phyloP scores from a whole-genome alignment of 1,140 invertebrate species.

The Drosophila melanica region DNA sequence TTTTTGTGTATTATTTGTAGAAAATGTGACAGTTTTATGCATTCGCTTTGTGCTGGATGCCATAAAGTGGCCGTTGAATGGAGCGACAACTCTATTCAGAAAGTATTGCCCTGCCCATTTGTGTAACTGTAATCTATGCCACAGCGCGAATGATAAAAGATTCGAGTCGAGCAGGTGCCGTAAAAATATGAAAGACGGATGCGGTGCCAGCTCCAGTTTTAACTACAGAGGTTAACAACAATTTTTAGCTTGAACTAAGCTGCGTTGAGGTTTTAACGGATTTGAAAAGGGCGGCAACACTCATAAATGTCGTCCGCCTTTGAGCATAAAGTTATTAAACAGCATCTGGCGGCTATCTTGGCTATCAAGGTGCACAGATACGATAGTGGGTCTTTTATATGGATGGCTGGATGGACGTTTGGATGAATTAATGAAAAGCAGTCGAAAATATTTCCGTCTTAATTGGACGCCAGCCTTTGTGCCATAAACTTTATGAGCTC shows the following conservation, averaged over 20 bases:
- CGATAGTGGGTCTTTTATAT: background rate
- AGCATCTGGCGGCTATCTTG: conserved; percentile 30
- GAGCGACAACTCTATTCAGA: conserved; percentile 47
- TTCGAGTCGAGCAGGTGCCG: conserved; percentile 33
- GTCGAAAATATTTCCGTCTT: conserved; percentile 73
- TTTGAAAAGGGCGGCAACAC: conserved; percentile 31
- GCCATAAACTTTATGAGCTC: conserved; percentile 56
- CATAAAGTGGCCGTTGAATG: conserved; percentile 33
- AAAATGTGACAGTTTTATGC: conserved; percentile 47
- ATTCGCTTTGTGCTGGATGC: conserved; percentile 6
- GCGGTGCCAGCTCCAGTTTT: conserved; percentile 8
- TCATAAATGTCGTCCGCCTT: conserved; percentile 26
- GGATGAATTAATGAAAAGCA: conserved; percentile 33
- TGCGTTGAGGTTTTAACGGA: conserved; percentile 31
- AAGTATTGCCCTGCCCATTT: conserved; percentile 20
- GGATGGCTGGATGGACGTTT: conserved; percentile 1
- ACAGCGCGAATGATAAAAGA: conserved; percentile 22
- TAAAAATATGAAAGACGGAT: conserved; percentile 37
- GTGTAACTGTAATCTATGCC: conserved; percentile 7
- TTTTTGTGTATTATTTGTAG: conserved; percentile 26
- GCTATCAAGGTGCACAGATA: background rate
- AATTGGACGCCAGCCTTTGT: conserved; percentile 64
- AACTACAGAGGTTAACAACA: conserved; percentile 1
- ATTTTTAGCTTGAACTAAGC: background rate
- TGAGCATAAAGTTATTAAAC: conserved; percentile 44